Conservation (phyloP, 2,888 invertebrate genomes). For the Cremastobaeus sp. region DNA sequence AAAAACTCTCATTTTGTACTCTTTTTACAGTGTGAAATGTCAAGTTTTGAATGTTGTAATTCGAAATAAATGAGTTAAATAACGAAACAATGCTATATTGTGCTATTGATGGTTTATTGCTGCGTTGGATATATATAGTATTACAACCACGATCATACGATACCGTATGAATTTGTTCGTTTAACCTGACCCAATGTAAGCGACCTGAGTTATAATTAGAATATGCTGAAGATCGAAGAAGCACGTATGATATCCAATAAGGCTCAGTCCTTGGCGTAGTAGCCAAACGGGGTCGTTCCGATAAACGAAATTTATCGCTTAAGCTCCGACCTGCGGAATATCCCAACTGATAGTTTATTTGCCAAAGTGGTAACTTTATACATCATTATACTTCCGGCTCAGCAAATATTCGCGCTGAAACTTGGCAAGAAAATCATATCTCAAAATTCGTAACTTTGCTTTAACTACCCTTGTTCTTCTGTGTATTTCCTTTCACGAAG, state of each 20-base stretch:
- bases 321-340: constrained; percentile 35
- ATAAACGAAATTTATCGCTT: constrained; percentile 67
- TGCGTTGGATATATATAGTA: constrained; percentile 15
- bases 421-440: not conserved
- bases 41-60: too few species aligned
- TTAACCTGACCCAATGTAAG: constrained; percentile 42
- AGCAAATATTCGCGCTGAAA: constrained; percentile 5
- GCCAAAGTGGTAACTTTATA: constrained; percentile 36
- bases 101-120: constrained; percentile 24
- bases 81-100: not conserved
- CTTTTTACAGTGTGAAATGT: too few species aligned
- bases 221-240: constrained; percentile 39
- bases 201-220: constrained; percentile 55
- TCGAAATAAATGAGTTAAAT: too few species aligned
- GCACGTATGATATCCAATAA: constrained; percentile 48
- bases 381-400: constrained; percentile 27
- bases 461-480: too few species aligned
- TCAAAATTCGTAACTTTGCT: too few species aligned
- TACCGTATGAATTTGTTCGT: constrained; percentile 41
- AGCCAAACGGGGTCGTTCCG: constrained; percentile 55
- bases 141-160: constrained; percentile 28
- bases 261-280: constrained; percentile 18
- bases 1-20: too few species aligned
- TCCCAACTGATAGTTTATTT: constrained; percentile 36
- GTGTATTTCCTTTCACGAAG: too few species aligned